A percentile compares a stretch with the other conserved stretches of the same genome.
Conservation (phyloP, 1,140 invertebrate species). For the Berghia stephanieae region DNA sequence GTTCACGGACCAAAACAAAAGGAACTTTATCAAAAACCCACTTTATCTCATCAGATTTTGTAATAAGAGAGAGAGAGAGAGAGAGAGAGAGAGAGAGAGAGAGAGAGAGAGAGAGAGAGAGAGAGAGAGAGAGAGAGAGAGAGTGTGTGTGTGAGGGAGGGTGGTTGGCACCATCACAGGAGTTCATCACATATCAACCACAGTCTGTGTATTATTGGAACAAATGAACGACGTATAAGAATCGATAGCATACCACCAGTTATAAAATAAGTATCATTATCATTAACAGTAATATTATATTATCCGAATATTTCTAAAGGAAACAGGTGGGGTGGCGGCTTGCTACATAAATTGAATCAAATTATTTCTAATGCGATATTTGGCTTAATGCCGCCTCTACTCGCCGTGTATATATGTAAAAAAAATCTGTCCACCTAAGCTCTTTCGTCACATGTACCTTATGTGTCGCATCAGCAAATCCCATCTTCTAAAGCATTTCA, state of each 20-base stretch:
- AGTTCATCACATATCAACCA: neutral
- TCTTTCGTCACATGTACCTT: no score
- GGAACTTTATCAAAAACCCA: neutral
- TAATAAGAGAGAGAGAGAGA: neutral
- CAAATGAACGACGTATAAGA: neutral
- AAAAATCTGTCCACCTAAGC: no score
- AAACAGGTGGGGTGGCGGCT: no score
- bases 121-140: conserved; percentile 13
- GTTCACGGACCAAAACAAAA: neutral
- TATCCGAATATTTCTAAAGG: neutral
- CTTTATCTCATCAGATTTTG: neutral
- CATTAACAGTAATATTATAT: neutral
- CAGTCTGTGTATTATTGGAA: no score
- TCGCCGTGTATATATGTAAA: no score
- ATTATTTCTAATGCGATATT: no score
- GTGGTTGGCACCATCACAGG: neutral
- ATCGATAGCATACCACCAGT: neutral
- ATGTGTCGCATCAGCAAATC: no score
- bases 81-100: neutral
- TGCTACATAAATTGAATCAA: no score
- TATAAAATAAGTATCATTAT: neutral
- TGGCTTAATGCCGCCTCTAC: no score
- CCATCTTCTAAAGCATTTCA: no score
- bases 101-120: conserved; percentile 22
- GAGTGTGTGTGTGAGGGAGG: conserved; percentile 9